These are phyloP conservation scores for Peromyscus polionotus DNA, from an alignment of 2,113 vertebrate genomes.

Conservation along the genomic window DNA sequence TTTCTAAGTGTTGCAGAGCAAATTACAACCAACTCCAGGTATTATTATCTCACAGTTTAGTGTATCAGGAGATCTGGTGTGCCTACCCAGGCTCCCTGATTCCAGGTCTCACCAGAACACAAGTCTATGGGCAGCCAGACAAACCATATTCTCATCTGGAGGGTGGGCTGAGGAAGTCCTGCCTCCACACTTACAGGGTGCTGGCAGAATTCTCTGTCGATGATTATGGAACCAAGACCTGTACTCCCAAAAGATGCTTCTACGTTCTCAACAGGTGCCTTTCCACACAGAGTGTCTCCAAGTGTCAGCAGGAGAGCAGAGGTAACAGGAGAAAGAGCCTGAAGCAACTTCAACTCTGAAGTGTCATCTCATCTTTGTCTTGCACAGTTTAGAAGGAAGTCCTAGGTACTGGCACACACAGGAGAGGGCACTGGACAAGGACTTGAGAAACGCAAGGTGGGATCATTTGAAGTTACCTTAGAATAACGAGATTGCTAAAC, in stretches of 20 bases:
- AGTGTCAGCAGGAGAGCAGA: not conserved
- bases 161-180: not conserved
- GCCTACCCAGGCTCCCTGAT: not conserved
- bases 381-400: not conserved
- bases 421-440: not conserved
- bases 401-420: not conserved
- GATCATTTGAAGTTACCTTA: not conserved
- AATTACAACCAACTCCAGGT: not conserved
- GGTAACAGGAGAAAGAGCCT: not conserved
- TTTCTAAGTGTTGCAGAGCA: not conserved
- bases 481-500: not conserved
- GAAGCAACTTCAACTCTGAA: not conserved
- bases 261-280: not conserved
- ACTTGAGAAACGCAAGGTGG: not conserved
- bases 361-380: not conserved
- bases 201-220: not conserved
- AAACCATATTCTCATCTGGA: not conserved
- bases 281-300: not conserved
- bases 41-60: not conserved
- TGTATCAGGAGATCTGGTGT: not conserved
- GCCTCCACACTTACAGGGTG: not conserved
- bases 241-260: not conserved
- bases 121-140: not conserved
- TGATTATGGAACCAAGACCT: not conserved
- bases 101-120: not conserved